A percentile compares a stretch with the other conserved stretches of the same genome.
Conservation (phyloP, 1,140 invertebrate species). For the Apocrypta bakeri region DNA sequence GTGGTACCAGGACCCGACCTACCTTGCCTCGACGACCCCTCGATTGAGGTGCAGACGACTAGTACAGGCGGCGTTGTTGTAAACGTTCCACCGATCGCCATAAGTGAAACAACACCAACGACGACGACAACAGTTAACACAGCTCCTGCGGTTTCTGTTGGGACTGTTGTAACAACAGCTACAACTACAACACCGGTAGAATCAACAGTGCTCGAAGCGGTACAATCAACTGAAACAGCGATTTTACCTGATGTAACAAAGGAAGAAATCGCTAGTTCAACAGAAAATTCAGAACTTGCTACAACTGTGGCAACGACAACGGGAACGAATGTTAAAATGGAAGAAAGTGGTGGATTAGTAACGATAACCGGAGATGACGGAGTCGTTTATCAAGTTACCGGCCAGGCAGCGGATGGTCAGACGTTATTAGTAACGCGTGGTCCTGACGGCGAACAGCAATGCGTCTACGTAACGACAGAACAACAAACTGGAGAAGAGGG, state of each 20-base stretch:
- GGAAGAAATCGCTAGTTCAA: background rate
- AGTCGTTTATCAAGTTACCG: conserved; percentile 79
- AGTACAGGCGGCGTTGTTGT: background rate
- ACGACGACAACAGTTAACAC: conserved; percentile 29
- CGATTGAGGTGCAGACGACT: conserved; percentile 26
- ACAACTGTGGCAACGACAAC: conserved; percentile 13
- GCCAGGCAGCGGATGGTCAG: conserved; percentile 85
- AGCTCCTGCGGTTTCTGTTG: conserved; percentile 45
- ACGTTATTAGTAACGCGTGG: conserved; percentile 81
- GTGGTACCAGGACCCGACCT: conserved; percentile 72
- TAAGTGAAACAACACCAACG: background rate
- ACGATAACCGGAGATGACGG: conserved; percentile 76
- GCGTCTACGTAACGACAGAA: conserved; percentile 82
- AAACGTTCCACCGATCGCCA: conserved; percentile 21
- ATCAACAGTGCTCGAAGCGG: conserved; percentile 42
- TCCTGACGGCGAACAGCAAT: conserved; percentile 82
- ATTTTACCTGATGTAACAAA: background rate
- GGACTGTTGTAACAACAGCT: conserved; percentile 19
- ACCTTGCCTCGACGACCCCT: conserved; percentile 68
- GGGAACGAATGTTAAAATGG: conserved; percentile 53
- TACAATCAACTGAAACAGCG: conserved; percentile 34
- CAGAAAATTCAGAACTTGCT: conserved; percentile 6
- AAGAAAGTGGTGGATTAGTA: conserved; percentile 66
- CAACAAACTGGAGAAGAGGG: conserved; percentile 78
- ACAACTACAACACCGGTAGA: conserved; percentile 1